phyloP scores from a whole-genome alignment of 1,140 invertebrate species.

The Teleopsis dalmanni region DNA sequence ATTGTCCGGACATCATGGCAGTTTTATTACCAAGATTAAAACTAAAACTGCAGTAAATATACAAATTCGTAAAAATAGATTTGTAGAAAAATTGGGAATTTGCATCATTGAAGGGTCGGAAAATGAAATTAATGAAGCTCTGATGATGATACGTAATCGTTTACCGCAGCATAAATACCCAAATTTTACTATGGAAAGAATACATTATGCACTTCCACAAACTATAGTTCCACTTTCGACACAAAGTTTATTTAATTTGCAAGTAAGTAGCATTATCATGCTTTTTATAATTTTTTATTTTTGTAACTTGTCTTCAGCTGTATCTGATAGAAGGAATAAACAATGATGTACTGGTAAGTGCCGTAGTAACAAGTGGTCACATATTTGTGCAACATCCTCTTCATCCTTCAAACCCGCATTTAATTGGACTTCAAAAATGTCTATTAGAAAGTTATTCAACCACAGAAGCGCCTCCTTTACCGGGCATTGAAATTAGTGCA shows the following conservation, averaged over 20 bases:
- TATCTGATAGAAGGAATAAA: conserved; percentile 83
- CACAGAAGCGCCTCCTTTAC: conserved; percentile 57
- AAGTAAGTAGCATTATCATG: conserved; percentile 25
- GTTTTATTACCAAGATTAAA: conserved; percentile 75
- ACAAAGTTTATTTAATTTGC: conserved; percentile 34
- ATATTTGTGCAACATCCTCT: conserved; percentile 86
- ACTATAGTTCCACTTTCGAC: conserved; percentile 37
- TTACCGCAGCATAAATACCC: conserved; percentile 75
- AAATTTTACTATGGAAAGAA: conserved; percentile 68
- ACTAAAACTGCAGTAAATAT: conserved; percentile 68
- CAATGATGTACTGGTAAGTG: conserved; percentile 83
- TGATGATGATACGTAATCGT: conserved; percentile 74
- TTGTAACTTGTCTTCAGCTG: conserved; percentile 52
- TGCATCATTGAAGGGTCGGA: conserved; percentile 74
- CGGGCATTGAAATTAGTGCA: conserved; percentile 64
- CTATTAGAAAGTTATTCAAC: conserved; percentile 62
- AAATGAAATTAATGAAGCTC: conserved; percentile 66
- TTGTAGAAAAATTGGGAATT: conserved; percentile 64
- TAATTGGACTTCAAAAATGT: conserved; percentile 66
- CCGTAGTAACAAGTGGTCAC: conserved; percentile 74
- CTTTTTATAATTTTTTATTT: conserved; percentile 15
- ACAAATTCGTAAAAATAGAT: conserved; percentile 66
- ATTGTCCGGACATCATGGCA: conserved; percentile 78
- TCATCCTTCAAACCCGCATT: conserved; percentile 79
- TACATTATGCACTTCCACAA: conserved; percentile 54